These are phyloP conservation scores for Myanophis thanlyinensis DNA, from an alignment of 2,113 vertebrate species.

Conservation along the genomic window DNA sequence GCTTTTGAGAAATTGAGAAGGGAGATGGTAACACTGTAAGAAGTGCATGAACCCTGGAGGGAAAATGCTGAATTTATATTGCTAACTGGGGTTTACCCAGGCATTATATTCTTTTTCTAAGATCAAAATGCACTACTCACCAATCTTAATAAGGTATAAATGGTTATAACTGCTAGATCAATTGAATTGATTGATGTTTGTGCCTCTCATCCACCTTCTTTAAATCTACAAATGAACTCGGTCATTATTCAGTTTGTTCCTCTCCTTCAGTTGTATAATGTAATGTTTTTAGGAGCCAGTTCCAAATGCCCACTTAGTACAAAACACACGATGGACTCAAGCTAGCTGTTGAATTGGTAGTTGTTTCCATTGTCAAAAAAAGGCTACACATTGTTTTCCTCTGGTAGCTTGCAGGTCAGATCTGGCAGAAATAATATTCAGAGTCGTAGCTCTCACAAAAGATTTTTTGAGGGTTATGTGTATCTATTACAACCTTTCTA, in stretches of 20 bases:
- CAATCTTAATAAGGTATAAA: neutral
- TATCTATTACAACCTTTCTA: neutral
- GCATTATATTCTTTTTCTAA: neutral
- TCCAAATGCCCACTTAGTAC: neutral
- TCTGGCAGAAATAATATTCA: neutral
- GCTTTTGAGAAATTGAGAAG: neutral
- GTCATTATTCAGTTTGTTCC: neutral
- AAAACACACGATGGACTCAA: neutral
- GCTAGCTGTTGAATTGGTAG: neutral
- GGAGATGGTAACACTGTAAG: neutral
- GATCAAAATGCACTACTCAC: neutral
- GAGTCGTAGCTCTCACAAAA: neutral
- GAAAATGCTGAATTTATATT: neutral
- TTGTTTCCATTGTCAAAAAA: neutral
- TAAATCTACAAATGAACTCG: neutral
- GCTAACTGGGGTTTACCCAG: neutral
- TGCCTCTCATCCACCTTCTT: neutral
- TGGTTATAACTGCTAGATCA: neutral
- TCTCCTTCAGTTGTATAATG: neutral
- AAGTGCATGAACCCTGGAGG: neutral
- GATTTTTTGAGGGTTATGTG: neutral
- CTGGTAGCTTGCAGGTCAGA: neutral
- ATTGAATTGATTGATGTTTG: neutral
- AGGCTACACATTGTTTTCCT: neutral
- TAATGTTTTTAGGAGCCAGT: neutral